These are phyloP conservation scores for Beris morrisii DNA, from an alignment of 2,888 invertebrate species.

Conservation along the genomic window DNA sequence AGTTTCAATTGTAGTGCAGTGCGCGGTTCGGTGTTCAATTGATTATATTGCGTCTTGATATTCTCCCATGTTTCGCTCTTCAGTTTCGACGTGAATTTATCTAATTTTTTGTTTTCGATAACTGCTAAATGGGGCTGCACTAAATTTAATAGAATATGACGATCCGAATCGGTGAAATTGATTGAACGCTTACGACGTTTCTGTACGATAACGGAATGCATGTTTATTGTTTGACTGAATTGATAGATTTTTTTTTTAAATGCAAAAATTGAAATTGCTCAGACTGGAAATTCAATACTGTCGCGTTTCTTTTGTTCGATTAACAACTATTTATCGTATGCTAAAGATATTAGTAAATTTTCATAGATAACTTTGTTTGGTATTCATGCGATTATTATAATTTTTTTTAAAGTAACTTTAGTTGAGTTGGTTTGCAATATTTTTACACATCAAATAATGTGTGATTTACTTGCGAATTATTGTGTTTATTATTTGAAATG, in stretches of 20 bases:
- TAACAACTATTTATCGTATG: conserved; percentile 6
- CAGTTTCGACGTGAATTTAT: conserved; percentile 20
- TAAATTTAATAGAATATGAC: conserved; percentile 17
- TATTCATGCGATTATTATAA: not conserved
- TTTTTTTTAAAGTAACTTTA: not conserved
- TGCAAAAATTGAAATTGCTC: too few relatives aligned
- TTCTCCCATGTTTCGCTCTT: conserved; percentile 28
- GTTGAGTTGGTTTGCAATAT: too few relatives aligned
- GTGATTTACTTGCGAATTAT: too few relatives aligned
- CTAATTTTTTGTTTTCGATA: conserved; percentile 26
- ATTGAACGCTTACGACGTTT: conserved; percentile 27
- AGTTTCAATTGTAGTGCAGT: conserved; percentile 27
- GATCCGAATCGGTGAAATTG: conserved; percentile 27
- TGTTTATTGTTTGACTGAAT: conserved; percentile 9
- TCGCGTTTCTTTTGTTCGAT: conserved; percentile 28
- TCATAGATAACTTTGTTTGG: conserved; percentile 22
- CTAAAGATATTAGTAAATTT: conserved; percentile 15
- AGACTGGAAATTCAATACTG: conserved; percentile 1
- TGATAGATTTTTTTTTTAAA: conserved; percentile 21
- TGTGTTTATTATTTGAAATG: too few relatives aligned
- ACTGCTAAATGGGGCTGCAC: conserved; percentile 17
- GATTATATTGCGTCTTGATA: conserved; percentile 25
- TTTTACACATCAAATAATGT: too few relatives aligned
- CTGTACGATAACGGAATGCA: conserved; percentile 21
- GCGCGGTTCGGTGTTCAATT: conserved; percentile 17